A percentile compares a stretch with the other conserved stretches of the same genome.
These are phyloP conservation scores for Oxyruncus cristatus DNA, from an alignment of 2,113 vertebrate species.

Conservation along the genomic window DNA sequence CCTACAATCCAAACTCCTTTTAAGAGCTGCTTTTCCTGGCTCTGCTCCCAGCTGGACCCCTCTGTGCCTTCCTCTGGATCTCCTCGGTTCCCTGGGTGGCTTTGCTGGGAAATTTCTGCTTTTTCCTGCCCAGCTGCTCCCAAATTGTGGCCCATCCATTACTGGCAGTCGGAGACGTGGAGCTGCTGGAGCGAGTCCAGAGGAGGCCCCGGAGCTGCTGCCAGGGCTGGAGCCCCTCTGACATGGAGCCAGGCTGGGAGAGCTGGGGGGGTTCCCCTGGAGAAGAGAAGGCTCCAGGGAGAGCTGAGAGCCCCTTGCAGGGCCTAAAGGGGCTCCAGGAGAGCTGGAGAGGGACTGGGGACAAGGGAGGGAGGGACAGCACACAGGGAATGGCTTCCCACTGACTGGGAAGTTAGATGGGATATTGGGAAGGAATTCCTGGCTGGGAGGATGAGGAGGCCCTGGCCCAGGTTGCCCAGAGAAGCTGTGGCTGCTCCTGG, in stretches of 20 bases:
- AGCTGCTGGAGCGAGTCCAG: not conserved
- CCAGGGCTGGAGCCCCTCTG: not conserved
- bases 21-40: not conserved
- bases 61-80: no score
- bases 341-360: not conserved
- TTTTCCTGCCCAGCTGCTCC: not conserved
- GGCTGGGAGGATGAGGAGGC: no score
- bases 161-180: not conserved
- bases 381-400: not conserved
- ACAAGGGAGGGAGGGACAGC: not conserved
- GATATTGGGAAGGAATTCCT: no score
- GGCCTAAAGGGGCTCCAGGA: not conserved
- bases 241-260: not conserved
- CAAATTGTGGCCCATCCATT: fast-evolving
- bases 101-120: not conserved
- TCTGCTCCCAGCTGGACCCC: fast-evolving
- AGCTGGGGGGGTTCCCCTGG: no score
- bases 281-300: no score
- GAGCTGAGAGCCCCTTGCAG: not conserved
- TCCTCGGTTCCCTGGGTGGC: fast-evolving
- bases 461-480: no score
- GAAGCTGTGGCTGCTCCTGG: no score
- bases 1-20: not conserved
- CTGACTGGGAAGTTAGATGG: no score
- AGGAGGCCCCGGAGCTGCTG: no score